Evolutionary conservation across 1,140 invertebrate genomes (phyloP), one percentile per base, ranked within the genome.

Genomic region (Arctopsyche grandis): DNA sequence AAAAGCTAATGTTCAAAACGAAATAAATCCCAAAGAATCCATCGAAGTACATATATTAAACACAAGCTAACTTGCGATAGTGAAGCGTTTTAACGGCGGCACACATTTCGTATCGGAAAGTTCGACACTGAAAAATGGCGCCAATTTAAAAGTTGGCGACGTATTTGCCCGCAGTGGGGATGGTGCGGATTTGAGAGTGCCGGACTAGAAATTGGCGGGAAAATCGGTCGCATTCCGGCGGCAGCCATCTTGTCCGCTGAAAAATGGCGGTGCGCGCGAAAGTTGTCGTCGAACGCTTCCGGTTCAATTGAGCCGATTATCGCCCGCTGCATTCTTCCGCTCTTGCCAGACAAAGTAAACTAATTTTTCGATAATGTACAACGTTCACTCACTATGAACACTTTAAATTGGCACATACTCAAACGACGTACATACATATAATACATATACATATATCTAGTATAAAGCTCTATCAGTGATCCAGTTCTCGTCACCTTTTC

Each of bases 131-230:
- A 82, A 82, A 82, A 82, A 82, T 82, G 66, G 81, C 75, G 78
- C 71, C 81, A 82, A 82, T 80, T 82, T 82, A 77, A 82, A 78
- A 82, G 78, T 82, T 82, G 81, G 48, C 78, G 69, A 82, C 78
- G 46, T 66, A 14, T 52, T n/a, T n/a, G n/a, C 44, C 14, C 14
- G 12, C 4, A 38, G 29, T 38, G 29, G 29, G 7, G 29, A 38
- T 4, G 29, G 29, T 69, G 76, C 16, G 16, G 12, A 71, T 71
- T 43, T 71, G 16, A n/a, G 48, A 46, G 24, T 60, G 16, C 48
- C 78, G 77, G 79, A 81, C 80, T 56, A 26, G 75, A 75, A 82
- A 82, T 80, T 79, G 56, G 56, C 58, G 74, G 56, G 74, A 76
- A 77, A 77, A 38, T 69, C 12, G 73, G 48, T n/a, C 74, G 74